A percentile compares a stretch with the other conserved stretches of the same genome.
Evolutionary conservation across 30 jellyfish, hydroid and myxozoan species (phyloP).

Genomic region (Hydractinia symbiolongicarpus): DNA sequence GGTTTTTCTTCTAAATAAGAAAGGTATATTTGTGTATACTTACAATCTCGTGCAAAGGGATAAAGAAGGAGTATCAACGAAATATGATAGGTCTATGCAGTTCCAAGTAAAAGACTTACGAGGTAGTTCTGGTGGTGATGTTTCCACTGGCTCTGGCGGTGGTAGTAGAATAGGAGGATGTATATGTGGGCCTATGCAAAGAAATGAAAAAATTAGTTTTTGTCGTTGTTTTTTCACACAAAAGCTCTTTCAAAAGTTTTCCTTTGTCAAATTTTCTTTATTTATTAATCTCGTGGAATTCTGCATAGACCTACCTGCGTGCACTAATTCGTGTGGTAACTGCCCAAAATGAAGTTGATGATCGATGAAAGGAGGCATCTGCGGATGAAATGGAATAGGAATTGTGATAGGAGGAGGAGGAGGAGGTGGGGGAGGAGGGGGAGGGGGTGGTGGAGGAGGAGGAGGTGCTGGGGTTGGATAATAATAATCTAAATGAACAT

Average conservation of each 20-base stretch:
- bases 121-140: conserved; percentile 15
- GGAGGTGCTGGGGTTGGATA: background rate
- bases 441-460: conserved; percentile 28
- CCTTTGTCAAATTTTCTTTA: background rate
- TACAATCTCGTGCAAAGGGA: background rate
- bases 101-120: conserved; percentile 18
- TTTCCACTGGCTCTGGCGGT: conserved; percentile 24
- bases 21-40: background rate
- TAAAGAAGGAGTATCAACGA: background rate
- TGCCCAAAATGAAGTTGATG: background rate
- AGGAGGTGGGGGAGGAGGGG: conserved; percentile 35
- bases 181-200: background rate
- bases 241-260: background rate
- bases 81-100: conserved; percentile 15
- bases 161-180: conserved; percentile 28
- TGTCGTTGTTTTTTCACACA: background rate
- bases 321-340: conserved; percentile 1
- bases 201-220: no score
- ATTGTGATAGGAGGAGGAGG: conserved; percentile 4
- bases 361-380: no score
- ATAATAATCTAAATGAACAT: background rate
- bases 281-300: background rate
- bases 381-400: background rate
- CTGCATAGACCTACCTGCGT: conserved; percentile 14
- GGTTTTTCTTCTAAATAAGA: conserved; percentile 20